A percentile compares a stretch with the other conserved stretches of the same genome.
Conservation (phyloP, 2,113 vertebrate genomes). For the Gasterosteus aculeatus region DNA sequence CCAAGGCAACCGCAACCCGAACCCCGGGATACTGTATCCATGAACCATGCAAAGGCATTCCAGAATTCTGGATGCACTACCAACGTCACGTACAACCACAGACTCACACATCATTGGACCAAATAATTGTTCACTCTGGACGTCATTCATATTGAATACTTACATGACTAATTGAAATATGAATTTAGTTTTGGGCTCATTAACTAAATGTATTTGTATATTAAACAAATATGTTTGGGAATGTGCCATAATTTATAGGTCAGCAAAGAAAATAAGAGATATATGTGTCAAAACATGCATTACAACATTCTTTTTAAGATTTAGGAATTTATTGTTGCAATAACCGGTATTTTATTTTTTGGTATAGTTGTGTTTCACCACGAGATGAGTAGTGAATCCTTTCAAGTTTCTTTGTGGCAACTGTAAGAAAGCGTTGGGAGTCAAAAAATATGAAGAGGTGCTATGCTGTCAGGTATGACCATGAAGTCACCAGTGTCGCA, state of each 20-base stretch:
- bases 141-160: neutral
- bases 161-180: neutral
- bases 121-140: constrained; percentile 1
- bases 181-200: neutral
- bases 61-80: constrained; percentile 59
- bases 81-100: constrained; percentile 19
- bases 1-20: constrained; percentile 73
- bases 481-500: constrained; percentile 52
- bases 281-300: neutral
- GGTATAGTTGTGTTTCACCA: neutral
- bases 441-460: constrained; percentile 11
- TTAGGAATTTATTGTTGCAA: neutral
- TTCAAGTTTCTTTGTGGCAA: neutral
- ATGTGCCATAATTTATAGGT: neutral
- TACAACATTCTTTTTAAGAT: neutral
- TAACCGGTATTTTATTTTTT: neutral
- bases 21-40: constrained; percentile 55
- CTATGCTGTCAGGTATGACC: constrained; percentile 4
- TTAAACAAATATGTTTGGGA: neutral
- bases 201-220: neutral
- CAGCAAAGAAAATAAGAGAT: neutral
- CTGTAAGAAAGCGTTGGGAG: neutral
- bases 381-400: neutral
- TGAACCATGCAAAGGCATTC: constrained; percentile 20
- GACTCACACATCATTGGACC: neutral